phyloP scores from a whole-genome alignment of 2,113 vertebrate species.

The Cryptoleucopteryx plumbea region DNA sequence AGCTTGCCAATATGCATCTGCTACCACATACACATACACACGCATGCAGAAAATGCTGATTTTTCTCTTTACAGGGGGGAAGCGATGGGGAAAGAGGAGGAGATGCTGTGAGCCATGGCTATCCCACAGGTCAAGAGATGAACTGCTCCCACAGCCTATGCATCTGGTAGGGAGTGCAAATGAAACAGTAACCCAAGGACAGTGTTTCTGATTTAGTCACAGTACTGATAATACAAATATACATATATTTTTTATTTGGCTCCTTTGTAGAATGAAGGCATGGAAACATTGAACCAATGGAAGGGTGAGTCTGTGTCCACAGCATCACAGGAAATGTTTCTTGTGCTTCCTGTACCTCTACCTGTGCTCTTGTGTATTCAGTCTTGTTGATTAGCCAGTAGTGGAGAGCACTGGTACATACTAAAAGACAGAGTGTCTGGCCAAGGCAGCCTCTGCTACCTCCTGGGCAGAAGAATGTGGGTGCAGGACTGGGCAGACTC shows the following conservation, averaged over 20 bases:
- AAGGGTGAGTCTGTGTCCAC: background rate
- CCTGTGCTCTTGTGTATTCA: background rate
- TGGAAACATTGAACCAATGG: background rate
- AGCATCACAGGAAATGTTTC: background rate
- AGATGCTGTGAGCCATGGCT: background rate
- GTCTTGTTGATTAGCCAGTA: background rate
- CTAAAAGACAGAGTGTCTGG: background rate
- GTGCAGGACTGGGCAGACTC: rapidly evolving
- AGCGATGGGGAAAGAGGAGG: background rate
- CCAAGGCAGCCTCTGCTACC: background rate
- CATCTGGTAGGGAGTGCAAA: background rate
- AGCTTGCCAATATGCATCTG: background rate
- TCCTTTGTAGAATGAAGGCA: background rate
- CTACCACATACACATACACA: background rate
- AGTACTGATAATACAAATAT: background rate
- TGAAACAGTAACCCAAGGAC: background rate
- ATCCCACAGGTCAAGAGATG: background rate
- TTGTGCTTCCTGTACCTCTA: background rate
- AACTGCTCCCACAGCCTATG: background rate
- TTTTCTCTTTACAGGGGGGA: background rate
- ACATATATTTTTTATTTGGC: background rate
- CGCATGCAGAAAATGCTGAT: background rate
- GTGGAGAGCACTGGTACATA: background rate
- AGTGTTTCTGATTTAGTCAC: background rate
- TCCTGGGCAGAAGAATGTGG: background rate